Percentiles rank a stretch among this genome's conserved stretches.
Evolutionary conservation across 2,888 invertebrate species (phyloP).

Genomic region (Xanthostigma xanthostigma): DNA sequence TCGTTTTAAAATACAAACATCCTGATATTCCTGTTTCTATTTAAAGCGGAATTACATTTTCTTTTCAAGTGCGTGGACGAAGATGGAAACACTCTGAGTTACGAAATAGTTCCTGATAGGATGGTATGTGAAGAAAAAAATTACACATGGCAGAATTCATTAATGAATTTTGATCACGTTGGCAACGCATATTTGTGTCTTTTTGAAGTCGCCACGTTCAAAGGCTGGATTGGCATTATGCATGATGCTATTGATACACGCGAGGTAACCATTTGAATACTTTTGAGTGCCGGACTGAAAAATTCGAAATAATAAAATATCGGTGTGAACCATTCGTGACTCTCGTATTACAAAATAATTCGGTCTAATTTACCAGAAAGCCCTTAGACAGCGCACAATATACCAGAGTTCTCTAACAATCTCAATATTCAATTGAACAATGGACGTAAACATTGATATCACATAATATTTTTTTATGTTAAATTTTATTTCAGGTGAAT

Average conservation of each 20-base stretch:
- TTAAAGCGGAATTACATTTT: neutral
- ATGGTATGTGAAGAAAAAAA: constrained; percentile 77
- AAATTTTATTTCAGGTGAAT: constrained; percentile 42
- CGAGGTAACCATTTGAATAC: constrained; percentile 44
- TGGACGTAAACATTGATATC: neutral
- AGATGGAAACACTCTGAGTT: constrained; percentile 58
- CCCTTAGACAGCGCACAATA: too few species aligned
- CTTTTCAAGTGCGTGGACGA: constrained; percentile 69
- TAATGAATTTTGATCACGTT: constrained; percentile 97
- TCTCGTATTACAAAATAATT: neutral
- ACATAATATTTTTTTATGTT: constrained; percentile 3
- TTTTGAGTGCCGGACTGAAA: too few species aligned
- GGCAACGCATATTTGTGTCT: constrained; percentile 93
- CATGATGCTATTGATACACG: constrained; percentile 93
- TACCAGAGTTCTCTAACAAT: too few species aligned
- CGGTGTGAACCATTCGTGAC: neutral
- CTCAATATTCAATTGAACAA: too few species aligned
- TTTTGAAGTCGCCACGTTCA: constrained; percentile 98
- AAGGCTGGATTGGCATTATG: constrained; percentile 98
- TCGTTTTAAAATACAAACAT: neutral
- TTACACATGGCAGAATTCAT: constrained; percentile 90
- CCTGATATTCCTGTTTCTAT: too few species aligned
- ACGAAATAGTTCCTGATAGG: constrained; percentile 74
- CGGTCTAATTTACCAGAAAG: too few species aligned
- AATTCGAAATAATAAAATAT: too few species aligned